These are phyloP conservation scores for Platanista minor DNA, from an alignment of 2,113 vertebrate genomes.

Conservation along the genomic window DNA sequence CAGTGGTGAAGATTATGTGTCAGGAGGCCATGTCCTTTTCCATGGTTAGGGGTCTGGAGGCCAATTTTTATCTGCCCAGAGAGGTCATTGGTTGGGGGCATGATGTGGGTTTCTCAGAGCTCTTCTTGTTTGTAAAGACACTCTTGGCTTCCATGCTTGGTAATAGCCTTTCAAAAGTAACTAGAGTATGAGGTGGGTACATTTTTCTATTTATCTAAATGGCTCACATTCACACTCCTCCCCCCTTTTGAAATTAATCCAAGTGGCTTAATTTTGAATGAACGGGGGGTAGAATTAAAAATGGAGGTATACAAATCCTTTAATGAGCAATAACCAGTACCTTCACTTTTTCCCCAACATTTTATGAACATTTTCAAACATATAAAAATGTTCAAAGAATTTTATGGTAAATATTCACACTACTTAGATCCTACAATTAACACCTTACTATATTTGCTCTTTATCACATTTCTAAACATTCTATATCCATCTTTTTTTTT, in stretches of 20 bases:
- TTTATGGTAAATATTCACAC: neutral
- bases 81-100: neutral
- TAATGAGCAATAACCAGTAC: neutral
- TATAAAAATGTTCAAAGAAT: neutral
- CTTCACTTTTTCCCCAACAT: neutral
- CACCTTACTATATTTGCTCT: neutral
- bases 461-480: conserved; percentile 10
- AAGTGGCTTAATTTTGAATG: conserved; percentile 47
- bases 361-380: conserved; percentile 22
- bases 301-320: neutral
- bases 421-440: neutral
- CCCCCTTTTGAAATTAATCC: conserved; percentile 20
- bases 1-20: neutral
- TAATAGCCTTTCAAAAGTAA: conserved; percentile 44
- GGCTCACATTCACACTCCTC: neutral
- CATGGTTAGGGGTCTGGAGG: neutral
- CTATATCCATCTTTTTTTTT: neutral
- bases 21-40: conserved; percentile 13
- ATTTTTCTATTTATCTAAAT: conserved; percentile 46
- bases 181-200: neutral
- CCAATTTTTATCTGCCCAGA: conserved; percentile 13
- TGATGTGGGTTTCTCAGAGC: conserved; percentile 43
- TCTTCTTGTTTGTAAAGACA: conserved; percentile 38
- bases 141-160: neutral
- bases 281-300: conserved; percentile 9